Base-by-base conservation (phyloP, 2,113 vertebrate genomes). In the Serilophus lunatus region DNA sequence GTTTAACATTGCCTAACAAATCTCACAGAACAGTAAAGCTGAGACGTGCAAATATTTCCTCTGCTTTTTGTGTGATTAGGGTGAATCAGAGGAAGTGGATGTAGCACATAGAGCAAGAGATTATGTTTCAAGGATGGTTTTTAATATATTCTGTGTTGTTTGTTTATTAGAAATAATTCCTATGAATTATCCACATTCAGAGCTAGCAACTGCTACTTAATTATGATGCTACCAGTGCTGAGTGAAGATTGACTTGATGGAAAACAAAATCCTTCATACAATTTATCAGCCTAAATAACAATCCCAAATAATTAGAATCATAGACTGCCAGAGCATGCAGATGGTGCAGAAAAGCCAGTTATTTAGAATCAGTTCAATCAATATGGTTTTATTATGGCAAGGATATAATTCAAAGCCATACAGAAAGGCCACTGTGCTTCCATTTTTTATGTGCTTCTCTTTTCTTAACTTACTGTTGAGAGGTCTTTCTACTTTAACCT, bases 141-240 rank as follows among this genome's bases (percentile, higher is more conserved):
- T 75, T 38, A 74, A 76, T 64, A 54, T 5, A 45, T 64, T 95
- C 33, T 63, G 45, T 0, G 6, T 77, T 75, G 44, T 88, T 95
- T 94, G 81, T 96, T 95, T 86, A 94, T 90, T 93, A 90, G 63
- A 92, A 96, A 72, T 91, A 82, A 93, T 91, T 87, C 40, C 40
- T 90, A 69, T 59, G 74, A 95, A 91, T 93, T 90, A 93, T 81
- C 74, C 74, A 40, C 61, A 82, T 91, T 94, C 72, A 93, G 42
- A 86, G 38, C 11, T 66, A 87, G n/a, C 35, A 82, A 88, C 53
- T 88, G 74, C 29, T 74, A 63, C 86, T 93, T 96, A 93, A 96
- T 96, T 94, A 93, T 78, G 36, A 40, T 66, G 68, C 50, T 92
- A 66, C 95, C 88, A 75, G 47, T 68, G 59, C 36, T 77, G 57